Percentiles rank a stretch among this genome's conserved stretches.
These are phyloP conservation scores for Pipra filicauda DNA, from an alignment of 2,113 vertebrate genomes.

Conservation along the genomic window DNA sequence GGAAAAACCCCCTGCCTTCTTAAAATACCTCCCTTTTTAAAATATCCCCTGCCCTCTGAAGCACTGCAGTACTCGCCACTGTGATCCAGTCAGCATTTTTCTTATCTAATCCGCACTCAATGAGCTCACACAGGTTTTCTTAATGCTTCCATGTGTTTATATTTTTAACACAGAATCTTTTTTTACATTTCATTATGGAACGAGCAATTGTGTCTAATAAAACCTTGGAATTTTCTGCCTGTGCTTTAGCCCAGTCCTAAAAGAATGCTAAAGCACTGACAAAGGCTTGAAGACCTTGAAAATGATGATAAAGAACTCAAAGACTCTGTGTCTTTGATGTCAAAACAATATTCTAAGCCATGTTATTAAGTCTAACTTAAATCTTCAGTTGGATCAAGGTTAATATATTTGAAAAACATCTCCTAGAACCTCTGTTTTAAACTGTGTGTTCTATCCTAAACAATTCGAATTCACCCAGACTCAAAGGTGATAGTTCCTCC, in stretches of 20 bases:
- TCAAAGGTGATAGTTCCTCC: neutral
- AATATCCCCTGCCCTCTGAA: neutral
- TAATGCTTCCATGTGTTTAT: neutral
- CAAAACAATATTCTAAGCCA: neutral
- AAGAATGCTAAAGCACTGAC: neutral
- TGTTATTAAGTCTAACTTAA: neutral
- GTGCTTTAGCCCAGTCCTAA: neutral
- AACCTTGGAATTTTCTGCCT: neutral
- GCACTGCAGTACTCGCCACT: neutral
- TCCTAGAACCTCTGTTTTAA: neutral
- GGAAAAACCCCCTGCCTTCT: neutral
- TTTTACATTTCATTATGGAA: neutral
- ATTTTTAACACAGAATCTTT: neutral
- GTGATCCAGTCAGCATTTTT: neutral
- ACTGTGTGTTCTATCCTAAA: neutral
- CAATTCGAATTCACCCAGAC: neutral
- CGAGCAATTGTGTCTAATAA: neutral
- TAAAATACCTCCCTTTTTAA: neutral
- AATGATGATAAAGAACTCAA: neutral
- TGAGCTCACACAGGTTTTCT: neutral
- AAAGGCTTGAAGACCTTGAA: neutral
- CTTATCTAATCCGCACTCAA: neutral
- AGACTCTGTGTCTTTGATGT: neutral
- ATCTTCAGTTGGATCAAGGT: neutral
- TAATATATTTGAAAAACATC: neutral